Evolutionary conservation across 1,140 invertebrate genomes (phyloP).

Genomic region (Linepithema humile): DNA sequence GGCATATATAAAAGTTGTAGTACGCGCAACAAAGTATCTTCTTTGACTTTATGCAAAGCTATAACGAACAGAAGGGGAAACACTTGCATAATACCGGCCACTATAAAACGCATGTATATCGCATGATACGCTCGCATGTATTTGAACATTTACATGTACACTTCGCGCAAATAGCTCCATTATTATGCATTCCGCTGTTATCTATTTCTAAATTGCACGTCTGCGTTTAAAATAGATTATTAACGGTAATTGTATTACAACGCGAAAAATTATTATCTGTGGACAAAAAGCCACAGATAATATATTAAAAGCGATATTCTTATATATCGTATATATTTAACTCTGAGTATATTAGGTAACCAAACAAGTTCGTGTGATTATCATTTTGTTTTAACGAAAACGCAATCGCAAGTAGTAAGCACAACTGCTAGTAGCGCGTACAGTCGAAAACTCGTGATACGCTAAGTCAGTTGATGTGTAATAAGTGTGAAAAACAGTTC

Average conservation of each 20-base stretch:
- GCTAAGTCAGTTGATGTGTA: no score
- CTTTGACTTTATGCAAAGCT: constrained; percentile 8
- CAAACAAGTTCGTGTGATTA: no score
- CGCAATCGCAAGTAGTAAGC: no score
- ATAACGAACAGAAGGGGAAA: constrained; percentile 23
- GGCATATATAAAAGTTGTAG: constrained; percentile 23
- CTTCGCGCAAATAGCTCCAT: not conserved
- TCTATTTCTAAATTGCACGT: not conserved
- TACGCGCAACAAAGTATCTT: not conserved
- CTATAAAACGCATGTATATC: not conserved
- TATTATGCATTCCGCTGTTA: no score
- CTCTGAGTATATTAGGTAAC: not conserved
- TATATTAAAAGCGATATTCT: not conserved
- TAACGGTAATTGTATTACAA: not conserved
- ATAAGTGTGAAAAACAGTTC: no score
- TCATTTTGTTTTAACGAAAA: no score
- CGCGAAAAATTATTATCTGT: not conserved
- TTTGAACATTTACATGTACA: not conserved
- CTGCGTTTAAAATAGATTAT: not conserved
- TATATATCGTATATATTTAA: not conserved
- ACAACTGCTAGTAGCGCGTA: no score
- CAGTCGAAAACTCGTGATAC: no score
- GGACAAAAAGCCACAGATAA: not conserved
- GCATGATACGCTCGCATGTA: not conserved
- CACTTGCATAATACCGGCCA: not conserved